A percentile compares a stretch with the other conserved stretches of the same genome.
These are phyloP conservation scores for Heloderma charlesbogerti DNA, from an alignment of 2,113 vertebrate species.

Conservation along the genomic window DNA sequence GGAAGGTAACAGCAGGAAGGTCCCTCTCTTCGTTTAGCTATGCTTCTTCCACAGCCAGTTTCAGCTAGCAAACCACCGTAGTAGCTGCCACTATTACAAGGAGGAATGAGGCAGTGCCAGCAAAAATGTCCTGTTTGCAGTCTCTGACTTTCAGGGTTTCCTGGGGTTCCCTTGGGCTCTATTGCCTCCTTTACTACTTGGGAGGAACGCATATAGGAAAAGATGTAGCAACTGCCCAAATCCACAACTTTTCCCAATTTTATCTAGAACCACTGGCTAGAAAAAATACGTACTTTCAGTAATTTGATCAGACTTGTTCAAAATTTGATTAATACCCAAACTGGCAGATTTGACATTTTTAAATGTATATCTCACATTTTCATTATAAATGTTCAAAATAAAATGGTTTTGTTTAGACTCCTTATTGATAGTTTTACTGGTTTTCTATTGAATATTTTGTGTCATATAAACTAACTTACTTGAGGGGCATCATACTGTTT, in stretches of 20 bases:
- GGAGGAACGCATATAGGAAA: background rate
- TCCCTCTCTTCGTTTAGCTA: no score
- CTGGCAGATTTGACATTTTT: conserved; percentile 41
- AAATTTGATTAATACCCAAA: conserved; percentile 14
- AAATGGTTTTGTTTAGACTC: conserved; percentile 48
- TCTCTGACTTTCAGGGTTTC: no score
- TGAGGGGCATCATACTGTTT: no score
- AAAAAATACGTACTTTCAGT: background rate
- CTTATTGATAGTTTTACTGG: conserved; percentile 44
- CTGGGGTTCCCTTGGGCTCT: no score
- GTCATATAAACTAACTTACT: conserved; percentile 4
- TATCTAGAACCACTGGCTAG: background rate
- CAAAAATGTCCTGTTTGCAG: no score
- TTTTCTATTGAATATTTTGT: conserved; percentile 7
- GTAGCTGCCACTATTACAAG: background rate
- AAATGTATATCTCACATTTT: background rate
- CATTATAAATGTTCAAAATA: conserved; percentile 50
- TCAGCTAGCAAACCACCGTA: background rate
- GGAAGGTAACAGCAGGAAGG: no score
- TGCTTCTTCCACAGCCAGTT: no score
- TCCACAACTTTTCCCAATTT: background rate
- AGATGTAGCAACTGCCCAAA: background rate
- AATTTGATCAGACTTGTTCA: conserved; percentile 37
- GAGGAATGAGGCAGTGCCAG: no score
- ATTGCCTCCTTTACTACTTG: background rate